phyloP scores from a whole-genome alignment of 2,888 invertebrate species.

The Fragum fragum region DNA sequence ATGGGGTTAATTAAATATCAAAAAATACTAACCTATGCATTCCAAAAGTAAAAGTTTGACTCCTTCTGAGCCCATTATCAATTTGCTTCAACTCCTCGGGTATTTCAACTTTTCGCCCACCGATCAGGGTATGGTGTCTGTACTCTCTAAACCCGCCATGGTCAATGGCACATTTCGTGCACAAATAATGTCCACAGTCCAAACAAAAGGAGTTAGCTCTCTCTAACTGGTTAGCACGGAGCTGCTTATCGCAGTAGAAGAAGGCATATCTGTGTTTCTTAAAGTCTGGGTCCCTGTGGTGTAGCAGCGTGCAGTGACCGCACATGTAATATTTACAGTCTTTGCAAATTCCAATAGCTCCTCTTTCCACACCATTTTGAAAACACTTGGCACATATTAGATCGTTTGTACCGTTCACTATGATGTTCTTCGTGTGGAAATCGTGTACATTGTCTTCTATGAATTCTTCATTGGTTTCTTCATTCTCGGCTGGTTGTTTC shows the following conservation, averaged over 20 bases:
- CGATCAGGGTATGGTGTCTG: conserved; percentile 54
- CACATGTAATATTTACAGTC: conserved; percentile 56
- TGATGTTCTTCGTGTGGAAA: conserved; percentile 13
- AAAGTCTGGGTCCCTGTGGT: conserved; percentile 9
- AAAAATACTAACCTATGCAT: neutral
- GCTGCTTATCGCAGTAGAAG: conserved; percentile 52
- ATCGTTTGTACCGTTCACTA: conserved; percentile 59
- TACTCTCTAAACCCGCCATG: conserved; percentile 54
- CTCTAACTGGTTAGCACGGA: conserved; percentile 31
- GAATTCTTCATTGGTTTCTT: neutral
- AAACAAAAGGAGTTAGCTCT: conserved; percentile 56
- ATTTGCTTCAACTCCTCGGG: neutral
- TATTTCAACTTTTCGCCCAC: conserved; percentile 30
- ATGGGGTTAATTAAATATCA: too few relatives aligned
- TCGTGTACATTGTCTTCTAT: neutral
- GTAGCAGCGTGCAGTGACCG: conserved; percentile 35
- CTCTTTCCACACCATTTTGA: conserved; percentile 24
- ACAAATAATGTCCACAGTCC: conserved; percentile 59
- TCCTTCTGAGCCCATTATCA: conserved; percentile 12
- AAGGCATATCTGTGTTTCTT: conserved; percentile 43
- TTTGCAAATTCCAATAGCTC: conserved; percentile 56
- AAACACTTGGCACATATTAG: conserved; percentile 55
- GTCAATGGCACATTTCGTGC: conserved; percentile 55
- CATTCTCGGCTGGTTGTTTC: neutral
- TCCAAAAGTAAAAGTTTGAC: conserved; percentile 22